Percentiles rank a stretch among this genome's conserved stretches.
Evolutionary conservation across 2,888 invertebrate genomes (phyloP).

Genomic region (Periphyllus acericola): DNA sequence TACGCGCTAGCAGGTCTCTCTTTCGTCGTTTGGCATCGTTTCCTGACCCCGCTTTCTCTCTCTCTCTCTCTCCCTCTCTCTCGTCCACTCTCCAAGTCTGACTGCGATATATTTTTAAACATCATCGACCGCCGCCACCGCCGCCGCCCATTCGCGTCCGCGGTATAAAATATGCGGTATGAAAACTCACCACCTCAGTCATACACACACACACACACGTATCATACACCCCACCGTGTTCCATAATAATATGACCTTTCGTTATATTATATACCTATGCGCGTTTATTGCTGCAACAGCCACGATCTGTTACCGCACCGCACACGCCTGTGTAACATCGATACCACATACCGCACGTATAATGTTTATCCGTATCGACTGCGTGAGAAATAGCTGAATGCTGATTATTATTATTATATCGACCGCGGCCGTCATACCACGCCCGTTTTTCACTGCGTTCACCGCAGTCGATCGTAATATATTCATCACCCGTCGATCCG

Average conservation of each 20-base stretch:
- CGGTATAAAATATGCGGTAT: not conserved
- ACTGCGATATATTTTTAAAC: conserved; percentile 27
- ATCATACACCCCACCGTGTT: not conserved
- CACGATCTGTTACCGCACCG: not conserved
- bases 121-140: conserved; percentile 9
- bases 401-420: not conserved
- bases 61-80: no score
- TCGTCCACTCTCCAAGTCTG: not conserved
- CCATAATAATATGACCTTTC: not conserved
- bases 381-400: not conserved
- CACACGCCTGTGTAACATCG: not conserved
- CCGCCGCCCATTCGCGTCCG: not conserved
- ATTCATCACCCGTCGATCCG: not conserved
- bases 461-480: not conserved
- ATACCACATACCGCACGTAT: not conserved
- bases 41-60: not conserved
- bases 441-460: not conserved
- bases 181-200: not conserved
- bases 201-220: not conserved
- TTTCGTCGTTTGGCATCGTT: conserved; percentile 52
- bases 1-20: conserved; percentile 32
- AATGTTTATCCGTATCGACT: not conserved
- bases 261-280: not conserved
- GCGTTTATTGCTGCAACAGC: not conserved
- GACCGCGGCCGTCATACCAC: not conserved